Evolutionary conservation across 2,113 vertebrate species (phyloP).

Genomic region (Coptodon rendalli): DNA sequence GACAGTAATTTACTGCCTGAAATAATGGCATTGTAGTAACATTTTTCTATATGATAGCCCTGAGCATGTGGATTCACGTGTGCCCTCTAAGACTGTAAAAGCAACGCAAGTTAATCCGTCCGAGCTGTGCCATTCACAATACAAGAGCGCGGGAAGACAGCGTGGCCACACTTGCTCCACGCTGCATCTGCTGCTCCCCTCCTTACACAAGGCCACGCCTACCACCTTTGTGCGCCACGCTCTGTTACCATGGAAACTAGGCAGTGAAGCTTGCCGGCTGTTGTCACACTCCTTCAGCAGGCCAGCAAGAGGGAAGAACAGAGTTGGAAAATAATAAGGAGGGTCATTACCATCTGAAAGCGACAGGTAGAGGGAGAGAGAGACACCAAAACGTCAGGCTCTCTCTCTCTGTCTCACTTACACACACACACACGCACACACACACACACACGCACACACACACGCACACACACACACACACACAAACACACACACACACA

Average conservation of each 20-base stretch:
- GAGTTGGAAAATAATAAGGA: constrained; percentile 10
- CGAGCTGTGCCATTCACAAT: background rate
- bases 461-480: background rate
- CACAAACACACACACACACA: no score
- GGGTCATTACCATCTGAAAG: constrained; percentile 49
- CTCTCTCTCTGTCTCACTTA: background rate
- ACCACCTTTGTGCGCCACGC: constrained; percentile 14
- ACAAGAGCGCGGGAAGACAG: background rate
- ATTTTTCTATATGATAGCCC: background rate
- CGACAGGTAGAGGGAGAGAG: constrained; percentile 16
- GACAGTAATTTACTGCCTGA: background rate
- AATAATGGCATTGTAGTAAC: background rate
- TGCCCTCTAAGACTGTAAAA: background rate
- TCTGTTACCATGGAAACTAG: constrained; percentile 60
- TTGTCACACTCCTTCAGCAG: constrained; percentile 39
- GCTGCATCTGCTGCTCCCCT: constrained; percentile 23
- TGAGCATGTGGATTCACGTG: background rate
- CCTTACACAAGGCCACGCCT: constrained; percentile 10
- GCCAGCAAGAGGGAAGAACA: background rate
- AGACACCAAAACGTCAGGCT: background rate
- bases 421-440: background rate
- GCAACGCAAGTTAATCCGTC: background rate
- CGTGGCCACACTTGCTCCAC: background rate
- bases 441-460: background rate
- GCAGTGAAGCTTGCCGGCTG: constrained; percentile 33